Percentiles rank a stretch among this genome's conserved stretches.
Conservation (phyloP, 2,797 vertebrate species). For the Rhinophrynus dorsalis region DNA sequence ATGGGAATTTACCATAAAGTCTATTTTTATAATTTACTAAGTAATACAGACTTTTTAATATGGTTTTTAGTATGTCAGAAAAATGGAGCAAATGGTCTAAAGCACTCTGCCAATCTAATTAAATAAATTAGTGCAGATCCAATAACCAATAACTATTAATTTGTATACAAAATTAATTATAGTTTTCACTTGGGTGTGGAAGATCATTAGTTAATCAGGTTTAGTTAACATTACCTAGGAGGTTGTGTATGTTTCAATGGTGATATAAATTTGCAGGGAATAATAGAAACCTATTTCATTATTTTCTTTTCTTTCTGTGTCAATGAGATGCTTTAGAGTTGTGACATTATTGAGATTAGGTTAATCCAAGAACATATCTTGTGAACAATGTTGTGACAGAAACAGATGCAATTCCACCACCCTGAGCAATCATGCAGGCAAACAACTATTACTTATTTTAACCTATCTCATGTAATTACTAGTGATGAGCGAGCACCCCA, state of each 20-base stretch:
- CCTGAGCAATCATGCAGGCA: neutral
- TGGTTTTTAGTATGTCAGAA: neutral
- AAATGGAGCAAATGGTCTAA: neutral
- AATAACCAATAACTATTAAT: conserved; percentile 18
- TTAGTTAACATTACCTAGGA: conserved; percentile 7
- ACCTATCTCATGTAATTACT: neutral
- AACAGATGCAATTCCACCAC: neutral
- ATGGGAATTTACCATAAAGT: conserved; percentile 4
- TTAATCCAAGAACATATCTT: neutral
- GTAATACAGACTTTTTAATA: too few species aligned
- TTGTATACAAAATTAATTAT: conserved; percentile 21
- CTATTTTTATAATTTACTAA: conserved; percentile 14
- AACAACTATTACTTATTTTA: conserved; percentile 4
- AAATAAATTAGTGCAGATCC: conserved; percentile 2
- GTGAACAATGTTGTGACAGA: neutral
- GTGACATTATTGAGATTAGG: neutral
- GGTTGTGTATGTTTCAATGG: neutral
- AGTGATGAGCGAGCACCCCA: too few species aligned
- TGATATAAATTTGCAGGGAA: conserved; percentile 7
- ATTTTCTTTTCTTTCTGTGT: neutral
- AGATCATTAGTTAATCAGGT: conserved; percentile 24
- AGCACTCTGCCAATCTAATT: neutral
- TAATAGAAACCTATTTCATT: neutral
- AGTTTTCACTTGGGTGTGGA: conserved; percentile 15
- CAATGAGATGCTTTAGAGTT: neutral